A percentile compares a stretch with the other conserved stretches of the same genome.
Conservation (phyloP, 2,797 vertebrate genomes). For the Sebastes paucispinis region DNA sequence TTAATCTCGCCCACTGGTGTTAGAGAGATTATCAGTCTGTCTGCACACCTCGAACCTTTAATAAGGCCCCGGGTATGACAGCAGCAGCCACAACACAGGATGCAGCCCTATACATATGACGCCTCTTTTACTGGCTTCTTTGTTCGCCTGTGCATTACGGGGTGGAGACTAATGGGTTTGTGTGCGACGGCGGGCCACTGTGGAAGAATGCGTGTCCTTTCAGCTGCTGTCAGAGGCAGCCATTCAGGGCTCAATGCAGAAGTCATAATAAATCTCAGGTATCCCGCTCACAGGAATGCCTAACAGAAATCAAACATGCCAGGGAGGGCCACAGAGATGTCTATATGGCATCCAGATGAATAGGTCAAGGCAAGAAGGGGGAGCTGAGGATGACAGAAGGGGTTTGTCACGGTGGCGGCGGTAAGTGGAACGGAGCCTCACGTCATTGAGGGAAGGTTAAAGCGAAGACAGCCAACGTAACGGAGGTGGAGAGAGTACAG, state of each 20-base stretch:
- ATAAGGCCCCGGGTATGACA: slow-evolving; percentile 45
- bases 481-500: slow-evolving; percentile 43
- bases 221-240: slow-evolving; percentile 62
- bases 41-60: slow-evolving; percentile 49
- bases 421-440: slow-evolving; percentile 26
- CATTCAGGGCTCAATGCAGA: slow-evolving; percentile 58
- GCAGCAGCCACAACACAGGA: slow-evolving; percentile 22
- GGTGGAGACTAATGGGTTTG: slow-evolving; percentile 52
- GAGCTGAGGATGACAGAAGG: slow-evolving; percentile 29
- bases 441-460: slow-evolving; percentile 33
- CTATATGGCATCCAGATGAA: slow-evolving; percentile 26
- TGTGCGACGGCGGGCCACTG: slow-evolving; percentile 37
- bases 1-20: slow-evolving; percentile 61
- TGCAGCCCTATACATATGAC: slow-evolving; percentile 33
- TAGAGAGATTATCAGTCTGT: slow-evolving; percentile 50
- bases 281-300: slow-evolving; percentile 53
- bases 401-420: slow-evolving; percentile 33
- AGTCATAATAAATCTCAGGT: slow-evolving; percentile 74
- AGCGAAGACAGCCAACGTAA: slow-evolving; percentile 5
- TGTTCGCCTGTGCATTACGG: slow-evolving; percentile 45
- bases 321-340: slow-evolving; percentile 7
- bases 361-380: slow-evolving; percentile 17
- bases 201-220: slow-evolving; percentile 71
- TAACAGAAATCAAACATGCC: slow-evolving; percentile 53
- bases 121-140: slow-evolving; percentile 30